Evolutionary conservation across 2,888 invertebrate genomes (phyloP), one percentile per base, ranked within the genome.

Genomic region (Andricus quercusramuli): DNA sequence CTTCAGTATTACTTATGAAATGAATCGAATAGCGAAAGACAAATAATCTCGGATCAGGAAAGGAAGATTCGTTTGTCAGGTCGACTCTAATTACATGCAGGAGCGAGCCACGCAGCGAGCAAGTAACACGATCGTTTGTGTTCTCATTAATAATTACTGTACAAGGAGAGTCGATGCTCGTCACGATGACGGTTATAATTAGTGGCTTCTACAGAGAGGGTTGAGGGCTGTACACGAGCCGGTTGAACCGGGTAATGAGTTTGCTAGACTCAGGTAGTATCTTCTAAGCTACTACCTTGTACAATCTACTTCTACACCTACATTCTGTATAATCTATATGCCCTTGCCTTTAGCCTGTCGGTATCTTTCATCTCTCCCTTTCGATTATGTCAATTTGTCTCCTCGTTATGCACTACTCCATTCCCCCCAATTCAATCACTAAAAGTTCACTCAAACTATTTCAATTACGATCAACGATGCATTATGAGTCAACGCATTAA

Each of bases 121-220:
- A 82, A 80, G 85, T 85, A 86, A 88, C 85, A 85, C 85, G 86
- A 89, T 88, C 86, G 84, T 84, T 85, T 85, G 83, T 82, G 85
- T 83, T 85, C 87, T 86, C 88, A 87, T 88, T 89, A 90, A 88
- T 87, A 87, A 89, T 87, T 87, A 87, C 85, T 83, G 86, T 84
- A 85, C 85, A 86, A 88, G 87, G 85, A 87, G 86, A 89, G 85
- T 84, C 87, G 87, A 87, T 85, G 86, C 87, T 79, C 84, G 84
- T 80, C 84, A 85, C 86, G 88, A 89, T 89, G 88, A 86, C 84
- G 86, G 84, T 88, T 87, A 89, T 89, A 89, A 89, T 89, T 89
- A 89, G 88, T 86, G 80, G 81, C 82, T 83, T 79, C 78, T 78
- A 67, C 68, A 81, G 62, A 59, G 81, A 79, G 81, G 81, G 64